Percentiles rank a stretch among this genome's conserved stretches.
Evolutionary conservation across 2,888 invertebrate genomes (phyloP).

Genomic region (Scaeva pyrastri): DNA sequence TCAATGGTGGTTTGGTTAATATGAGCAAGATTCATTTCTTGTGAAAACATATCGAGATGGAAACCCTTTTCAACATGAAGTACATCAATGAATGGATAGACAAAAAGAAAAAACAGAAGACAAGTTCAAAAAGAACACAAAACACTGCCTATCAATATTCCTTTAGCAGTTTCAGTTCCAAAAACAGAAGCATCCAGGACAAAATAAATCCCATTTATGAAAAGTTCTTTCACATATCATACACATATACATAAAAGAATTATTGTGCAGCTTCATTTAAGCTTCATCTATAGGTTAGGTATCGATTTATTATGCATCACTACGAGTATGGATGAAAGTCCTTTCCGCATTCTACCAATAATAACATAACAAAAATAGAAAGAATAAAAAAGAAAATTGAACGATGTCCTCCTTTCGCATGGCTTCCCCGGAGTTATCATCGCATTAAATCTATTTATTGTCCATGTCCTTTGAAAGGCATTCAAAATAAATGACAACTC

Average conservation of each 20-base stretch:
- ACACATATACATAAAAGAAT: background rate
- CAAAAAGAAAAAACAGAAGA: too few species aligned
- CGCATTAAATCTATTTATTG: slow-evolving; percentile 56
- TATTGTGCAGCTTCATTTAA: slow-evolving; percentile 25
- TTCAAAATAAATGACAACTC: slow-evolving; percentile 53
- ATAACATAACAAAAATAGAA: background rate
- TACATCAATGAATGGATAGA: too few species aligned
- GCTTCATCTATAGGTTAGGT: slow-evolving; percentile 1
- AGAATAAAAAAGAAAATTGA: slow-evolving; percentile 20
- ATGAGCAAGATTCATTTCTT: too few species aligned
- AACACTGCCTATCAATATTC: too few species aligned
- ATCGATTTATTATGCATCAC: slow-evolving; percentile 25
- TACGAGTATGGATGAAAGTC: background rate
- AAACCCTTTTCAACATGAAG: too few species aligned
- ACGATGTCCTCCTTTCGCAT: slow-evolving; percentile 45
- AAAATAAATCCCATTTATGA: slow-evolving; percentile 4
- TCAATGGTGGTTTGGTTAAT: too few species aligned
- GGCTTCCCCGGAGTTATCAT: slow-evolving; percentile 42
- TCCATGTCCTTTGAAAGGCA: slow-evolving; percentile 50
- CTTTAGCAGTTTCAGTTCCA: background rate
- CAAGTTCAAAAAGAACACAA: too few species aligned
- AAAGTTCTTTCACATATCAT: background rate
- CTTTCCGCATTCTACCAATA: background rate
- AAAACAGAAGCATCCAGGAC: background rate
- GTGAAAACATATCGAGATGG: too few species aligned